Evolutionary conservation across 2,888 invertebrate genomes (phyloP).

Genomic region (Myopa tessellatipennis): DNA sequence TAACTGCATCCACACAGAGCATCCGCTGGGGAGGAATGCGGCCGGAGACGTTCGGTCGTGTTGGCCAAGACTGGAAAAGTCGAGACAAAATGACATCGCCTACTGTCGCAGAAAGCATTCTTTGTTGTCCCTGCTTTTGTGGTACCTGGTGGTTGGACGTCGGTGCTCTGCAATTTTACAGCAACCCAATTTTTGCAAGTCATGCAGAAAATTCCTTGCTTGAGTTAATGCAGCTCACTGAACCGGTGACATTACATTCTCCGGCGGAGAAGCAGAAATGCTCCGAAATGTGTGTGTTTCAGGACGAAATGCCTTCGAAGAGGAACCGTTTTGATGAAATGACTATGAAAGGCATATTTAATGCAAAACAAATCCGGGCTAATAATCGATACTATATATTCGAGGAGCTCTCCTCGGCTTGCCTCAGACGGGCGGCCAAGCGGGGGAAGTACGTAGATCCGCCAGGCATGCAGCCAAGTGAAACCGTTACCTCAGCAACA

Average conservation of each 20-base stretch:
- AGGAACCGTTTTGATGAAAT: conserved; percentile 17
- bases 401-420: neutral
- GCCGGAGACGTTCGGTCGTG: neutral
- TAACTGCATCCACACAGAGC: conserved; percentile 5
- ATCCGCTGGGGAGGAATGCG: neutral
- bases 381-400: conserved; percentile 8
- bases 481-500: too few species aligned
- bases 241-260: conserved; percentile 39
- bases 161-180: conserved; percentile 36
- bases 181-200: conserved; percentile 42
- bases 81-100: conserved; percentile 20
- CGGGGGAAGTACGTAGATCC: too few species aligned
- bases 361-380: conserved; percentile 26
- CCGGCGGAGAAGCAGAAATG: neutral
- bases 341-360: conserved; percentile 7
- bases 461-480: too few species aligned
- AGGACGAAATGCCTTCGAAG: conserved; percentile 21
- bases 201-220: conserved; percentile 43
- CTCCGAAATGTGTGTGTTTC: conserved; percentile 18
- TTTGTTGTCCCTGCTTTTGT: conserved; percentile 4
- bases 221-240: conserved; percentile 42
- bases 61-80: conserved; percentile 12
- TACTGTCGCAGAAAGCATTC: conserved; percentile 9
- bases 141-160: conserved; percentile 30
- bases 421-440: too few species aligned